Evolutionary conservation across 2,797 vertebrate genomes (phyloP).

Genomic region (Labeo calbasu): DNA sequence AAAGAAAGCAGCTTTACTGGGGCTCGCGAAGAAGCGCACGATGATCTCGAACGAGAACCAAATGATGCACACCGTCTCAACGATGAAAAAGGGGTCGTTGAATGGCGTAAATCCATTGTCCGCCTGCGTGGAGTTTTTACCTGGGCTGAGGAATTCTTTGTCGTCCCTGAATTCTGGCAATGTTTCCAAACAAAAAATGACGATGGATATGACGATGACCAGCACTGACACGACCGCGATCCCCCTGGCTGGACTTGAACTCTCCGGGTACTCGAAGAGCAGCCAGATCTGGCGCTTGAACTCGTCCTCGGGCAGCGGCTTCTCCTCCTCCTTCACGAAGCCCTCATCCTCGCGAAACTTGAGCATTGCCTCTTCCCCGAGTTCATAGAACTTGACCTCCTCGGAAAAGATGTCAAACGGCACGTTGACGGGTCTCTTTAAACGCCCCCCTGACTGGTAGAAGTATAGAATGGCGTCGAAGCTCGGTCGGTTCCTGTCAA

Average conservation of each 20-base stretch:
- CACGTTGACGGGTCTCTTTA: constrained; percentile 95
- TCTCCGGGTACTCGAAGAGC: constrained; percentile 97
- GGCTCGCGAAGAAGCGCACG: constrained; percentile 95
- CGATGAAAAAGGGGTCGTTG: constrained; percentile 98
- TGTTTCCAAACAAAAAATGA: constrained; percentile 98
- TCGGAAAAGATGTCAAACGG: constrained; percentile 97
- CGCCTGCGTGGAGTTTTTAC: constrained; percentile 73
- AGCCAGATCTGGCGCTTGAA: constrained; percentile 98
- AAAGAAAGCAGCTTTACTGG: constrained; percentile 95
- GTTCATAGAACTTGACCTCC: constrained; percentile 97
- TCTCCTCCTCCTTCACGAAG: constrained; percentile 96
- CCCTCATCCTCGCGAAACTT: constrained; percentile 98
- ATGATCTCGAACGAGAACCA: constrained; percentile 99
- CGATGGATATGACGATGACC: constrained; percentile 97
- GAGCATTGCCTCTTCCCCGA: constrained; percentile 95
- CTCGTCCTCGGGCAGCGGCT: constrained; percentile 91
- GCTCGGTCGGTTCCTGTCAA: constrained; percentile 95
- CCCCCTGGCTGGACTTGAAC: constrained; percentile 92
- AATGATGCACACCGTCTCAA: constrained; percentile 98
- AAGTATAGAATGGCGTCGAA: constrained; percentile 98
- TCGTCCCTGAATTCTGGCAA: constrained; percentile 98
- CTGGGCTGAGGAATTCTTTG: constrained; percentile 82
- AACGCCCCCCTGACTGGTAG: constrained; percentile 94
- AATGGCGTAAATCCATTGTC: constrained; percentile 90
- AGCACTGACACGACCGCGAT: constrained; percentile 97